These are phyloP conservation scores for Cyprinodon variegatus DNA, from an alignment of 2,113 vertebrate genomes.

Conservation along the genomic window DNA sequence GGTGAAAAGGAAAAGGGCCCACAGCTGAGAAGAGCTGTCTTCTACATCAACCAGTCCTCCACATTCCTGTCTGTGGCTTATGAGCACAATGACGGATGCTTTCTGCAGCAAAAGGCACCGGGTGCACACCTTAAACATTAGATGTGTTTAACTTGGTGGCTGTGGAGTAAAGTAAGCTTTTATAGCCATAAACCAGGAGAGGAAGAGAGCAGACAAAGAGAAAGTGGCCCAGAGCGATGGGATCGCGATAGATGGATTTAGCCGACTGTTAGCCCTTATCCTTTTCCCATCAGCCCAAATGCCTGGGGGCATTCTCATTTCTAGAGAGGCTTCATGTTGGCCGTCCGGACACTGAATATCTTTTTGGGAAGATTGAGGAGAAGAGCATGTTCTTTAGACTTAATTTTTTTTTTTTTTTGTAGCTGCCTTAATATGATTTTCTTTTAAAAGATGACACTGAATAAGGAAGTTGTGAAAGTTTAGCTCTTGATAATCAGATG, in stretches of 20 bases:
- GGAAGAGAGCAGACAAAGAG: slow-evolving; percentile 54
- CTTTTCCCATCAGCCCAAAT: slow-evolving; percentile 65
- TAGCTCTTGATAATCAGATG: neutral
- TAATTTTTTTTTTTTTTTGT: neutral
- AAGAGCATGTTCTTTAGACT: slow-evolving; percentile 38
- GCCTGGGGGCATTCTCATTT: slow-evolving; percentile 59
- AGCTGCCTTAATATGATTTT: neutral
- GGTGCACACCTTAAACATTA: slow-evolving; percentile 37
- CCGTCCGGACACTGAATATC: neutral
- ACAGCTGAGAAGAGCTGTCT: slow-evolving; percentile 72
- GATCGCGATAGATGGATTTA: slow-evolving; percentile 71
- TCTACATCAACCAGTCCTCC: slow-evolving; percentile 59
- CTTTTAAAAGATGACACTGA: neutral
- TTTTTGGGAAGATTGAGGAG: slow-evolving; percentile 49
- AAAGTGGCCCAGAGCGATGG: slow-evolving; percentile 57
- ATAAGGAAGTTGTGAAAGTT: neutral
- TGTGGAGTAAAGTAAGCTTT: slow-evolving; percentile 36
- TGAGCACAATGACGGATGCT: slow-evolving; percentile 42
- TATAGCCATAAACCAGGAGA: slow-evolving; percentile 32
- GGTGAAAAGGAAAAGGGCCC: slow-evolving; percentile 76
- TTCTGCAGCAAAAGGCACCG: slow-evolving; percentile 22
- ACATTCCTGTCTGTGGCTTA: slow-evolving; percentile 42
- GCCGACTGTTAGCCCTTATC: slow-evolving; percentile 64
- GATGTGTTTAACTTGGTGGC: slow-evolving; percentile 43
- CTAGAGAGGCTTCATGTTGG: slow-evolving; percentile 48